A percentile compares a stretch with the other conserved stretches of the same genome.
Evolutionary conservation across 1,140 invertebrate species (phyloP).

Genomic region (Bombyx mori): ASM3026992v2 NC_085111.1:8861001-8861500

Average conservation of each 20-base stretch:
- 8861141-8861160: not conserved
- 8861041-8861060: not conserved
- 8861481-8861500: too few species aligned
- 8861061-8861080: not conserved
- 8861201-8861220: too few species aligned
- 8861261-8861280: slow-evolving; percentile 97
- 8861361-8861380: slow-evolving; percentile 94
- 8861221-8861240: slow-evolving; percentile 71
- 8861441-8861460: slow-evolving; percentile 81
- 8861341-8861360: slow-evolving; percentile 84
- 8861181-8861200: too few species aligned
- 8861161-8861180: not conserved
- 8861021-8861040: not conserved
- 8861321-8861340: slow-evolving; percentile 96
- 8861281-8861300: slow-evolving; percentile 99
- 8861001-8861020: not conserved
- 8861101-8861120: not conserved
- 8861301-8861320: slow-evolving; percentile 98
- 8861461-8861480: not conserved
- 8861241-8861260: slow-evolving; percentile 86
- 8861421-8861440: slow-evolving; percentile 96
- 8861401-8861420: slow-evolving; percentile 96
- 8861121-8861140: not conserved
- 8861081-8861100: not conserved
- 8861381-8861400: slow-evolving; percentile 96